Evolutionary conservation across 2,113 vertebrate species (phyloP).

Genomic region (Silurus asotus): DNA sequence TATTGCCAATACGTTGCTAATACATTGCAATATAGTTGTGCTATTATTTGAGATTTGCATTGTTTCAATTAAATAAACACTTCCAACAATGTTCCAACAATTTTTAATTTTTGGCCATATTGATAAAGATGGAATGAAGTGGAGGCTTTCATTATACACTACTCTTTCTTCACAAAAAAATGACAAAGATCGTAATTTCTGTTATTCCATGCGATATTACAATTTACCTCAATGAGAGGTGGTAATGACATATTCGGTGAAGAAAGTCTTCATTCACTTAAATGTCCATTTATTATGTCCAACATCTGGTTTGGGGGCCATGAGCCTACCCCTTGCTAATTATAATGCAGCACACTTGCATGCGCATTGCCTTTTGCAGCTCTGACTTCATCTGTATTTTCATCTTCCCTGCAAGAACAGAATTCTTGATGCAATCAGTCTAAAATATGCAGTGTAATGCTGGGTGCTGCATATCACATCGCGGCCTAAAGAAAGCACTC

Average conservation of each 20-base stretch:
- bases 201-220: background rate
- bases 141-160: constrained; percentile 3
- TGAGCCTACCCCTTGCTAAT: constrained; percentile 4
- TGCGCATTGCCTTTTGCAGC: background rate
- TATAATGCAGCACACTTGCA: constrained; percentile 5
- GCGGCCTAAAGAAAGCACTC: background rate
- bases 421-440: background rate
- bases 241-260: background rate
- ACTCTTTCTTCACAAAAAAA: background rate
- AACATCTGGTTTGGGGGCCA: background rate
- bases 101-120: background rate
- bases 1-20: too few relatives aligned
- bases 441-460: constrained; percentile 10
- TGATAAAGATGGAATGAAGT: background rate
- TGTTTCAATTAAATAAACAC: background rate
- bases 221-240: background rate
- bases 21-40: too few relatives aligned
- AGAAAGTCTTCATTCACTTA: background rate
- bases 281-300: background rate
- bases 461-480: background rate
- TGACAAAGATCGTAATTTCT: background rate
- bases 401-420: background rate
- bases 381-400: constrained; percentile 14
- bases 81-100: background rate
- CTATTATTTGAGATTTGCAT: background rate